Conservation (phyloP, 2,113 vertebrate species). For the Gulo gulo region DNA sequence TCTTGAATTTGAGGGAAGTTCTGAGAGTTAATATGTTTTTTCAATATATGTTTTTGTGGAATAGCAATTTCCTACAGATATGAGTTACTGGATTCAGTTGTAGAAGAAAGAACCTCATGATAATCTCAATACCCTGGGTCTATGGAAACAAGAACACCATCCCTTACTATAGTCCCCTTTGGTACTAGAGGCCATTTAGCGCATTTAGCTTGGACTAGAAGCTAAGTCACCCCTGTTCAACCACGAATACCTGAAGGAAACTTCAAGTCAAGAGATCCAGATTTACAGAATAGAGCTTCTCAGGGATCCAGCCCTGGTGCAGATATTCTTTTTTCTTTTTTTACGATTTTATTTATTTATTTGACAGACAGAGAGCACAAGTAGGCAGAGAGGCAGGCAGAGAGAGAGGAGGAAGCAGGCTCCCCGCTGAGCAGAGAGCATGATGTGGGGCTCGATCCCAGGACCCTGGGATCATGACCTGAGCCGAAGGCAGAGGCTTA, state of each 20-base stretch:
- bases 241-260: background rate
- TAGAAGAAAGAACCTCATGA: background rate
- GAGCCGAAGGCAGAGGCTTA: too few species aligned
- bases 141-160: background rate
- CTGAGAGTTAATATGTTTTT: background rate
- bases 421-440: too few species aligned
- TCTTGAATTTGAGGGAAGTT: background rate
- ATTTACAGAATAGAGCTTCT: background rate
- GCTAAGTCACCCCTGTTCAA: background rate
- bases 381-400: too few species aligned
- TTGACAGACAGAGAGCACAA: too few species aligned
- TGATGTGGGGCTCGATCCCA: too few species aligned
- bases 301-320: background rate
- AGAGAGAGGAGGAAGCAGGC: too few species aligned
- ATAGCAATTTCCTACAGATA: background rate
- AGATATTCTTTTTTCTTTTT: background rate
- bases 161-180: background rate
- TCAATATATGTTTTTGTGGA: background rate
- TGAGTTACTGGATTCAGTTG: background rate
- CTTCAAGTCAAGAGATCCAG: background rate
- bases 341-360: too few species aligned
- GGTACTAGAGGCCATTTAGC: background rate
- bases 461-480: too few species aligned
- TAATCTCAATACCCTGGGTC: background rate
- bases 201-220: background rate